phyloP scores from a whole-genome alignment of 2,888 invertebrate species.

The Spilosoma lubricipeda region DNA sequence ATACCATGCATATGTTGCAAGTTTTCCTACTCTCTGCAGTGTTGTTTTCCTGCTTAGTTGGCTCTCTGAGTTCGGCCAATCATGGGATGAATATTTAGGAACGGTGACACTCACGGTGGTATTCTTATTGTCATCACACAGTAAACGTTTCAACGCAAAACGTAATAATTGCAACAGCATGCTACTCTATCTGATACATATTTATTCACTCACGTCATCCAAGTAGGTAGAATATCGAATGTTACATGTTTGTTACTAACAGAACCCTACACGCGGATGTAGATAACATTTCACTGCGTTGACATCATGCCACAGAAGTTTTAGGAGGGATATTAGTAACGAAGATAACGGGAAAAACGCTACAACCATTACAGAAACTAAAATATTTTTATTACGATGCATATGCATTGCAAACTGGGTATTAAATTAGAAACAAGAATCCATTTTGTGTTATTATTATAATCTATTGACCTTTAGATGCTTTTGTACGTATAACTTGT shows the following conservation, averaged over 20 bases:
- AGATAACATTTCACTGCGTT: slow-evolving; percentile 77
- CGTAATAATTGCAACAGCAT: slow-evolving; percentile 12
- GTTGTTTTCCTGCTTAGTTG: no score
- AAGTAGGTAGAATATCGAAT: slow-evolving; percentile 13
- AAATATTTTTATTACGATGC: slow-evolving; percentile 23
- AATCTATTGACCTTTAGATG: background rate
- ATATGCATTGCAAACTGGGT: background rate
- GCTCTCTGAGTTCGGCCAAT: no score
- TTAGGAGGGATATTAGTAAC: slow-evolving; percentile 44
- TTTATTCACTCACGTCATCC: background rate
- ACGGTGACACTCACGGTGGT: no score
- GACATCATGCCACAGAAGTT: slow-evolving; percentile 66
- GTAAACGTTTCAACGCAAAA: slow-evolving; percentile 14
- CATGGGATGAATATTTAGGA: no score
- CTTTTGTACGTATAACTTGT: background rate
- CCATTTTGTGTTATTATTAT: background rate
- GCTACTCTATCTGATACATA: background rate
- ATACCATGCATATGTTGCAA: no score
- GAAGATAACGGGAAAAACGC: slow-evolving; percentile 43
- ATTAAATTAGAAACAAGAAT: background rate
- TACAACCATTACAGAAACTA: slow-evolving; percentile 33
- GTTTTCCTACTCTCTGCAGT: no score
- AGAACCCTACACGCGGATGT: slow-evolving; percentile 73
- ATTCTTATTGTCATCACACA: no score
- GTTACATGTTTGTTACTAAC: slow-evolving; percentile 40